Base-by-base conservation (phyloP, 2,113 vertebrate genomes). In the Asarcornis scutulata region DNA sequence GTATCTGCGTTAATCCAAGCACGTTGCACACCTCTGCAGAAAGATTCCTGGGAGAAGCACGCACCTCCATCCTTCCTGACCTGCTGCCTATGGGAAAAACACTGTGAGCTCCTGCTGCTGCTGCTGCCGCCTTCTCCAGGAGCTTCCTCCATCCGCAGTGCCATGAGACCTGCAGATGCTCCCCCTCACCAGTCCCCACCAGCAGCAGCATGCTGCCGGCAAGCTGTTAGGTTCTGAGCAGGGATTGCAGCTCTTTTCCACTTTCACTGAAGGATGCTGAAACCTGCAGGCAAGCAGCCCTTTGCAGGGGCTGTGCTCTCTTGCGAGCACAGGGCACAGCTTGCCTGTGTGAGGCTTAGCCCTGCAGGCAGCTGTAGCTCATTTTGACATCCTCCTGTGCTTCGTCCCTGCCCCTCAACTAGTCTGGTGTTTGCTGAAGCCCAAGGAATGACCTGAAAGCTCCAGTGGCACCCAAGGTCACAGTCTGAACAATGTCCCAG, bases 21-120 rank as follows among this genome's bases (percentile, higher is more conserved):
- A 21, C 1, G 7, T 55, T 29, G 46, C n/a, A 4, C 1, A 3
- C n/a, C 59, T 18, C 25, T 63, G 63, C 68, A 73, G 81, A 53
- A 32, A 62, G 40, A 38, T 63, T 42, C 52, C 74, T 7, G 46
- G 25, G 21, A 50, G 36, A 10, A 66, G 42, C 52, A 7, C 2
- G 0, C n/a, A 5, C 3, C 29, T 46, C 73, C 5, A 2, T 11
- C 31, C 32, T 42, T 40, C 31, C 40, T 4, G 1, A 6, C 8
- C 2, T 63, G 2, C 34, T 52, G 42, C 42, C 48, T 7, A 8
- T 27, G 1, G 50, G 2, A 38, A 29, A 36, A 56, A 42, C 31
- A 2, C 48, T 0, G 15, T 25, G 26, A 83, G 44, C 67, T 38
- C 60, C 44, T 78, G 2, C 67, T 77, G 23, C 50, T 26, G 27